Percentiles rank a stretch among this genome's conserved stretches.
Conservation (phyloP, 2,888 invertebrate species). For the Agrenia bidenticulata region DNA sequence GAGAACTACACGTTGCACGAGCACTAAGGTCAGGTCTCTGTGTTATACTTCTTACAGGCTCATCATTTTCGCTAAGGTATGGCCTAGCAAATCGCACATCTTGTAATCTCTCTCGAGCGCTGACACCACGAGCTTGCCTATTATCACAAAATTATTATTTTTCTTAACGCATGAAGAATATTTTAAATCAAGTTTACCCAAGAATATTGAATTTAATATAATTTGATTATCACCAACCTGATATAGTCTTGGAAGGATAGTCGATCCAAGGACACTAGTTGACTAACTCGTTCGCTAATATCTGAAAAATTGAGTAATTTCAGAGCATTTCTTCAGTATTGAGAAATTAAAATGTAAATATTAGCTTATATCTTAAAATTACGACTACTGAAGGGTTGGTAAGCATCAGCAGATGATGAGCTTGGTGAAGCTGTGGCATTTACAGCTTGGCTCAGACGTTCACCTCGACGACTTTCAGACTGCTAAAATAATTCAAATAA, state of each 20-base stretch:
- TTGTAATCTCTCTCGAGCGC: conserved; percentile 58
- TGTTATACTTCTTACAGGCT: background rate
- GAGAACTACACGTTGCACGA: background rate
- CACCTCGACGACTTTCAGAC: conserved; percentile 8
- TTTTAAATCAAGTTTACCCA: too few species aligned
- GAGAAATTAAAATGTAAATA: too few species aligned
- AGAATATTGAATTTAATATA: conserved; percentile 2
- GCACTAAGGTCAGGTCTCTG: background rate
- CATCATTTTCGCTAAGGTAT: background rate
- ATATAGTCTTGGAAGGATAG: conserved; percentile 17
- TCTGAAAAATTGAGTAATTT: too few species aligned
- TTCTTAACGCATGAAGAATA: too few species aligned
- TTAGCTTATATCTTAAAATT: conserved; percentile 1
- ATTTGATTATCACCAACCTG: background rate
- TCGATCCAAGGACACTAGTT: conserved; percentile 13
- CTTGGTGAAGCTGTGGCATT: background rate
- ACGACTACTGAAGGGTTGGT: conserved; percentile 10
- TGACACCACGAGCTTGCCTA: conserved; percentile 26
- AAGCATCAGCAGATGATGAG: background rate
- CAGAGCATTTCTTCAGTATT: too few species aligned
- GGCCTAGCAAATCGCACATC: conserved; percentile 53
- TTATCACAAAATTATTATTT: background rate
- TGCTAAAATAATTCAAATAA: background rate
- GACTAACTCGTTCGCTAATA: conserved; percentile 3
- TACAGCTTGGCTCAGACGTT: background rate